These are phyloP conservation scores for Ptilodon capucinus DNA, from an alignment of 2,888 invertebrate genomes.

Conservation along the genomic window DNA sequence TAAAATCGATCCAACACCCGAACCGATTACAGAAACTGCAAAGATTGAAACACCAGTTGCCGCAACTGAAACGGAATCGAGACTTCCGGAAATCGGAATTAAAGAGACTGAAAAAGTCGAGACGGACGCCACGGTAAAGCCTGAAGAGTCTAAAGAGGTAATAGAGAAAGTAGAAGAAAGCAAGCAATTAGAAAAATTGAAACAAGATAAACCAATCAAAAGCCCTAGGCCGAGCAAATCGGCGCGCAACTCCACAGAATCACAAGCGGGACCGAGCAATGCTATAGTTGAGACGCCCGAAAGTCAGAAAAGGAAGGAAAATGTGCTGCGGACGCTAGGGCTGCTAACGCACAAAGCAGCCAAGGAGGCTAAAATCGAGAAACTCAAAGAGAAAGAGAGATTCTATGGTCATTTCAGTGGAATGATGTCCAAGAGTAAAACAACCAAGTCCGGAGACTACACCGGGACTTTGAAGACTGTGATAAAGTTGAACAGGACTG, in stretches of 20 bases:
- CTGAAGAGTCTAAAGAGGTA: constrained; percentile 18
- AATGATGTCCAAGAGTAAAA: constrained; percentile 52
- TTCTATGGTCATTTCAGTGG: constrained; percentile 47
- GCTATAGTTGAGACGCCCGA: constrained; percentile 82
- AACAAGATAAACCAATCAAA: constrained; percentile 32
- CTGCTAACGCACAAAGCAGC: constrained; percentile 89
- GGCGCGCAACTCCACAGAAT: constrained; percentile 29
- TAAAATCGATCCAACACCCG: constrained; percentile 22
- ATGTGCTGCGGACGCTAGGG: constrained; percentile 88
- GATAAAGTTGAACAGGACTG: constrained; percentile 87
- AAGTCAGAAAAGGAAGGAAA: constrained; percentile 87
- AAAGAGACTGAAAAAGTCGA: constrained; percentile 12
- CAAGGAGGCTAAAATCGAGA: constrained; percentile 85
- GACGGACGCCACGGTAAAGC: constrained; percentile 11
- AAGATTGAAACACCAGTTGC: constrained; percentile 2
- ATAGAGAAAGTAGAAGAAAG: constrained; percentile 23
- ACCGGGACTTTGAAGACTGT: constrained; percentile 93
- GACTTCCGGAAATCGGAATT: no score
- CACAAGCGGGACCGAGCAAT: constrained; percentile 64
- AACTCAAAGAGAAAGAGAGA: constrained; percentile 76
- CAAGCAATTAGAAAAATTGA: constrained; percentile 21
- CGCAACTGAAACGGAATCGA: not conserved
- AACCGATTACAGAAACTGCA: not conserved
- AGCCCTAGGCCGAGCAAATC: constrained; percentile 28
- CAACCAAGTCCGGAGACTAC: constrained; percentile 78